Evolutionary conservation across 1,140 invertebrate genomes (phyloP).

Genomic region (Gonioctena quinquepunctata): DNA sequence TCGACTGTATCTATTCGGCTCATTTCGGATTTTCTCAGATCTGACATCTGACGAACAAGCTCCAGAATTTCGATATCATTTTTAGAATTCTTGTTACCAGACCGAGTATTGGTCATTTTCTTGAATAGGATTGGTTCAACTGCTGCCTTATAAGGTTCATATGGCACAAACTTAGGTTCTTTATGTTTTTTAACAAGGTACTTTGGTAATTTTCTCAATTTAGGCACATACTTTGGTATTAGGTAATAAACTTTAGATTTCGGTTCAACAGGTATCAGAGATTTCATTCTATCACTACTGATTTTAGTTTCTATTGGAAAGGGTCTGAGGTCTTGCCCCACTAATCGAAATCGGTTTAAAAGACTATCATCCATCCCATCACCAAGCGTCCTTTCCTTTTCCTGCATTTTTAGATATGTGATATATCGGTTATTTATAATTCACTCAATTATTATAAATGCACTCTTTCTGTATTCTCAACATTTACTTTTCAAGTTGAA

Average conservation of each 20-base stretch:
- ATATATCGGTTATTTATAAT: too few relatives aligned
- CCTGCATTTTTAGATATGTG: slow-evolving; percentile 14
- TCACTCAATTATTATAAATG: too few relatives aligned
- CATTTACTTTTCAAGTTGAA: too few relatives aligned
- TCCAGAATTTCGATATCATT: slow-evolving; percentile 74
- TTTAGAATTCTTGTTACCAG: slow-evolving; percentile 52
- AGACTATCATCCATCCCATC: slow-evolving; percentile 52
- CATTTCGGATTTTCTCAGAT: slow-evolving; percentile 63
- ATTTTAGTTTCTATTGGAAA: slow-evolving; percentile 18
- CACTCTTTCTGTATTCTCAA: too few relatives aligned
- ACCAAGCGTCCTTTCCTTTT: slow-evolving; percentile 38
- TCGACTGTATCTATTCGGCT: slow-evolving; percentile 45
- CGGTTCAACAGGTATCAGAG: slow-evolving; percentile 47
- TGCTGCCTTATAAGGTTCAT: slow-evolving; percentile 86
- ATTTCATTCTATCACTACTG: slow-evolving; percentile 36
- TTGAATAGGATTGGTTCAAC: slow-evolving; percentile 74
- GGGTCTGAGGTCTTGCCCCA: slow-evolving; percentile 20
- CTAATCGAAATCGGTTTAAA: slow-evolving; percentile 16
- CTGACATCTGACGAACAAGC: slow-evolving; percentile 69
- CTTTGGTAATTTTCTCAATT: slow-evolving; percentile 42
- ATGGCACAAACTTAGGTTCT: slow-evolving; percentile 84
- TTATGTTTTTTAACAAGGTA: slow-evolving; percentile 61
- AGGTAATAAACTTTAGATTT: slow-evolving; percentile 39
- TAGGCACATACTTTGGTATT: slow-evolving; percentile 49
- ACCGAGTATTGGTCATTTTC: slow-evolving; percentile 4